These are phyloP conservation scores for Micronycteris hirsuta DNA, from an alignment of 2,113 vertebrate genomes.

Conservation along the genomic window DNA sequence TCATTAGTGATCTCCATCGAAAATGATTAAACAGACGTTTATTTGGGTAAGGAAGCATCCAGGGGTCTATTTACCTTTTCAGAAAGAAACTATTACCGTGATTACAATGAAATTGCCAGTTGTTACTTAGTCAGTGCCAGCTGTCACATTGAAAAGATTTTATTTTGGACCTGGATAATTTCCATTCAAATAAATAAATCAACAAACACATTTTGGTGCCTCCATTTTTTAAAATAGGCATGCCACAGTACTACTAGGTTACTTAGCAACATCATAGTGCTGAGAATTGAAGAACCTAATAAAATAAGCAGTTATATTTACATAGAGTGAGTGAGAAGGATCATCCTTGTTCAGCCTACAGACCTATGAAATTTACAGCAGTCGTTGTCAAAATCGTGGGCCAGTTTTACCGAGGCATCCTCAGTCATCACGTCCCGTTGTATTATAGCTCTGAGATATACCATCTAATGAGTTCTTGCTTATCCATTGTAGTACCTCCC, in stretches of 20 bases:
- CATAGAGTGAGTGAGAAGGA: constrained; percentile 28
- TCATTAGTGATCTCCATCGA: background rate
- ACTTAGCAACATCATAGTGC: constrained; percentile 71
- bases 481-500: constrained; percentile 30
- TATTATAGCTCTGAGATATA: background rate
- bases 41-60: background rate
- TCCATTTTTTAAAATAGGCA: constrained; percentile 25
- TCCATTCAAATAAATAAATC: constrained; percentile 66
- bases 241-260: constrained; percentile 51
- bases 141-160: constrained; percentile 49
- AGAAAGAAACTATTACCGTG: constrained; percentile 20
- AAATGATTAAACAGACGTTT: background rate
- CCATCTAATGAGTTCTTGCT: constrained; percentile 4
- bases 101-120: constrained; percentile 7
- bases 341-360: background rate
- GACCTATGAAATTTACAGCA: constrained; percentile 40
- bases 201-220: constrained; percentile 42
- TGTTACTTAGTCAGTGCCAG: background rate
- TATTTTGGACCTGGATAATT: constrained; percentile 59
- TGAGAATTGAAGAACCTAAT: constrained; percentile 19
- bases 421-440: background rate
- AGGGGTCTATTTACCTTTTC: background rate
- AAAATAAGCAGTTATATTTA: constrained; percentile 64
- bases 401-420: constrained; percentile 17
- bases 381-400: constrained; percentile 45